A percentile compares a stretch with the other conserved stretches of the same genome.
Evolutionary conservation across 2,797 vertebrate genomes (phyloP).

Genomic region (Enteromius radiatus): DNA sequence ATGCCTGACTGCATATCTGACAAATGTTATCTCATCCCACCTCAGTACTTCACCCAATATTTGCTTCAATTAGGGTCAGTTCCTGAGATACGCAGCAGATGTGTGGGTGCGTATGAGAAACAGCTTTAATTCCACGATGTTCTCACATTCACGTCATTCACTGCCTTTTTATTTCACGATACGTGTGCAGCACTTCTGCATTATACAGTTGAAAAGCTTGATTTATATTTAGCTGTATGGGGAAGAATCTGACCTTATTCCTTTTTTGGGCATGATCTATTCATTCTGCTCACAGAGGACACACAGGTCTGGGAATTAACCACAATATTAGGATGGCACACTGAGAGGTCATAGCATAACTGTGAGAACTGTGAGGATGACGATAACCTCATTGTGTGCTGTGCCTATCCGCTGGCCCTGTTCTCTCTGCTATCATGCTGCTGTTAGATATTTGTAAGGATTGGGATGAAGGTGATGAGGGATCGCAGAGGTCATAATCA

Average conservation of each 20-base stretch:
- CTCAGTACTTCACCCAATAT: constrained; percentile 88
- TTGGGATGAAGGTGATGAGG: constrained; percentile 65
- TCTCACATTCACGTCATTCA: not conserved
- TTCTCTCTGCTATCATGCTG: constrained; percentile 59
- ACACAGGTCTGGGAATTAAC: constrained; percentile 28
- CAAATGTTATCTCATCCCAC: constrained; percentile 82
- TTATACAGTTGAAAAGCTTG: not conserved
- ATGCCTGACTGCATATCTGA: constrained; percentile 82
- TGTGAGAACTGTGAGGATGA: constrained; percentile 54
- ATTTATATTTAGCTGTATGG: constrained; percentile 24
- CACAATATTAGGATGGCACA: constrained; percentile 55
- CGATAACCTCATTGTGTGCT: constrained; percentile 55
- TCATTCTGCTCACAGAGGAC: constrained; percentile 14
- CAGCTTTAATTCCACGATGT: constrained; percentile 20
- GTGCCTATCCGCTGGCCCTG: constrained; percentile 49
- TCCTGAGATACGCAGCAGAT: constrained; percentile 78
- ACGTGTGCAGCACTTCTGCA: not conserved
- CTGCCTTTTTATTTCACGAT: not conserved
- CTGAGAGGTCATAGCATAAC: constrained; percentile 43
- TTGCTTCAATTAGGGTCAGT: constrained; percentile 90
- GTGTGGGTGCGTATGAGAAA: constrained; percentile 37
- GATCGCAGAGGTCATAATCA: constrained; percentile 68
- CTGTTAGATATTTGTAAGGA: constrained; percentile 76
- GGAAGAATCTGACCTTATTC: not conserved
- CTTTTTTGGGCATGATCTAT: constrained; percentile 1